Evolutionary conservation across 1,140 invertebrate genomes (phyloP).

Genomic region (Lasioglossum albipes): DNA sequence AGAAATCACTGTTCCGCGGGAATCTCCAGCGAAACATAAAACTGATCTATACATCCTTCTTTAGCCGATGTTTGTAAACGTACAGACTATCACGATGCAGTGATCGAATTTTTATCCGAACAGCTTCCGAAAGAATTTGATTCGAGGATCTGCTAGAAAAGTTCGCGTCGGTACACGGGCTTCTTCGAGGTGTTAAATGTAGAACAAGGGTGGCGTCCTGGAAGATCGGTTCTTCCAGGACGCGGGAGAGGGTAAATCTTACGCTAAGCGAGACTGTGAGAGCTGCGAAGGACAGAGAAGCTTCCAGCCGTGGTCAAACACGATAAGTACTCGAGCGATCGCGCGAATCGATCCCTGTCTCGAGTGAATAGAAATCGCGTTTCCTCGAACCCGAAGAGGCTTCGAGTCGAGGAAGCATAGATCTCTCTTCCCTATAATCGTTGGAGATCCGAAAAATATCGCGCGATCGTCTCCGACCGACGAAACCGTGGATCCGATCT

Average conservation of each 20-base stretch:
- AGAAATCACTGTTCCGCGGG: no score
- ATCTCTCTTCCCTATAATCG: neutral
- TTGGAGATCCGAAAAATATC: no score
- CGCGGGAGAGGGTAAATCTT: neutral
- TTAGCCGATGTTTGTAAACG: no score
- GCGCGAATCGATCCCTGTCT: neutral
- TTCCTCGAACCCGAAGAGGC: neutral
- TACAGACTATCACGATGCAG: no score
- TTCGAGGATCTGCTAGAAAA: no score
- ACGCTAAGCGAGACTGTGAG: conserved; percentile 20
- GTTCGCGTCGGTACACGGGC: neutral
- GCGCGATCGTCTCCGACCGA: no score
- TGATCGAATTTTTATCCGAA: no score
- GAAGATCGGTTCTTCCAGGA: no score
- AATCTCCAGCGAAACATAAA: no score
- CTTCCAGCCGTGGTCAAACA: conserved; percentile 6
- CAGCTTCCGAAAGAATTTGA: no score
- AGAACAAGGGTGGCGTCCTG: neutral
- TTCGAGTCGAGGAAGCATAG: neutral
- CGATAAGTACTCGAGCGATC: conserved; percentile 40
- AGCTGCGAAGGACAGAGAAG: conserved; percentile 20
- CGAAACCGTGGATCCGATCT: no score
- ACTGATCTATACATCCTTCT: no score
- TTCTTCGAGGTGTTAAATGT: neutral
- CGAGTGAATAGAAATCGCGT: neutral